phyloP scores from a whole-genome alignment of 2,113 vertebrate genomes.

The Mixornis gularis region DNA sequence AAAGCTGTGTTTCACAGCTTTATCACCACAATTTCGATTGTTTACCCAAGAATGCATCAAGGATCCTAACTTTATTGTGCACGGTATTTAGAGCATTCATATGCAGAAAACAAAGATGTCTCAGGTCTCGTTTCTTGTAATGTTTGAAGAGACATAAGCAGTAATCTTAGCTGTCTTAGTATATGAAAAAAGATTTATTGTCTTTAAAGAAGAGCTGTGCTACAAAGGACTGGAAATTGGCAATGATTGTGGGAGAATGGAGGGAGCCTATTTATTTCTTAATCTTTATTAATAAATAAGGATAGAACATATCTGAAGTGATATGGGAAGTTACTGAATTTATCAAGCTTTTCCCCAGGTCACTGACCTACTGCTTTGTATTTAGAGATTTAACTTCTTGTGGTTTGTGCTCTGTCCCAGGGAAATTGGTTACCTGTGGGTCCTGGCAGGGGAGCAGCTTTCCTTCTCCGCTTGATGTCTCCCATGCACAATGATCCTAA shows the following conservation, averaged over 20 bases:
- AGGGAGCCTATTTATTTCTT: background rate
- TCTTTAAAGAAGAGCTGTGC: background rate
- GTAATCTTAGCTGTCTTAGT: background rate
- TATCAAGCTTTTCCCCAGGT: background rate
- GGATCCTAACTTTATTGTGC: background rate
- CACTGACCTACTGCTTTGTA: background rate
- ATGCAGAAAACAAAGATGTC: background rate
- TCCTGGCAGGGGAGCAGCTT: constrained; percentile 89
- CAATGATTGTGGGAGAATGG: background rate
- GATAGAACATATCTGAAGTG: background rate
- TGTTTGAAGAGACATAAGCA: background rate
- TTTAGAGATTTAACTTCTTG: constrained; percentile 30
- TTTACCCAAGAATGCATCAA: background rate
- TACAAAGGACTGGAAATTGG: background rate
- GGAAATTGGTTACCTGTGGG: constrained; percentile 81
- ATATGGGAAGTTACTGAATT: background rate
- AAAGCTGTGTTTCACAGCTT: background rate
- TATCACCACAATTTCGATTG: background rate
- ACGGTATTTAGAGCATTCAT: background rate
- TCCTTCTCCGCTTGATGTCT: constrained; percentile 95
- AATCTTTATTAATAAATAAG: background rate
- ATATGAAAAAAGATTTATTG: background rate
- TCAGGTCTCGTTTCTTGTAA: background rate
- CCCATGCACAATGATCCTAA: constrained; percentile 94
- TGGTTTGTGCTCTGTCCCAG: background rate